Evolutionary conservation across 2,888 invertebrate species (phyloP), one percentile per base, ranked within the genome.

Genomic region (Nebria salina): DNA sequence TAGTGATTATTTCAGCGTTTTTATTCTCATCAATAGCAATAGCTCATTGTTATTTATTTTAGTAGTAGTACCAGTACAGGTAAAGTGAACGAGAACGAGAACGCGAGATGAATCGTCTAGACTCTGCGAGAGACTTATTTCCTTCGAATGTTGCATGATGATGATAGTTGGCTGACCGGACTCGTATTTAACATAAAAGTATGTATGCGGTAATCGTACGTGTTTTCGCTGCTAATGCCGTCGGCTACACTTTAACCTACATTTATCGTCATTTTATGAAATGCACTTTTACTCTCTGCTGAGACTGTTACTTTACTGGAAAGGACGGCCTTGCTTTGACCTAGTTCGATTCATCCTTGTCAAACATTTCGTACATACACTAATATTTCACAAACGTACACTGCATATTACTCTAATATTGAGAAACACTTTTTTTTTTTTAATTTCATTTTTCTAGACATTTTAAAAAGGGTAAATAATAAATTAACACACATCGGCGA

Each of bases 301-400:
- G 41, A 54, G 7, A 75, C 75, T 70, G 70, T 80, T 80, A 74
- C 78, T 73, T 73, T 73, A 73, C 73, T 41, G 41, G 82, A 83
- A 84, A 84, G 84, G 84, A 82, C 84, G 85, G 83, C 85, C 84
- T 84, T 84, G 85, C 82, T 75, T 65, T 83, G 85, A 79, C 84
- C 83, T 84, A 83, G 84, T 83, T 84, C 83, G 74, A 79, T 79
- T 79, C 79, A 79, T 79, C 79, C 79, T 79, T 79, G 79, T 79
- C 79, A 79, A 79, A 79, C 73, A 79, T 79, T 74, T 72, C 65
- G 20, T 68, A 70, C 4, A 70, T 70, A 25, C 26, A 26, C 70
- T 25, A 20, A 70, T 26, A 70, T 54, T 54, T 54, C 54, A 54
- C 54, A 54, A 54, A 54, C 8, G 5, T 54, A 13, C 54, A 54